Percentiles rank a stretch among this genome's conserved stretches.
Evolutionary conservation across 1,140 invertebrate species (phyloP).

Genomic region (Pseudomyrmex concolor): DNA sequence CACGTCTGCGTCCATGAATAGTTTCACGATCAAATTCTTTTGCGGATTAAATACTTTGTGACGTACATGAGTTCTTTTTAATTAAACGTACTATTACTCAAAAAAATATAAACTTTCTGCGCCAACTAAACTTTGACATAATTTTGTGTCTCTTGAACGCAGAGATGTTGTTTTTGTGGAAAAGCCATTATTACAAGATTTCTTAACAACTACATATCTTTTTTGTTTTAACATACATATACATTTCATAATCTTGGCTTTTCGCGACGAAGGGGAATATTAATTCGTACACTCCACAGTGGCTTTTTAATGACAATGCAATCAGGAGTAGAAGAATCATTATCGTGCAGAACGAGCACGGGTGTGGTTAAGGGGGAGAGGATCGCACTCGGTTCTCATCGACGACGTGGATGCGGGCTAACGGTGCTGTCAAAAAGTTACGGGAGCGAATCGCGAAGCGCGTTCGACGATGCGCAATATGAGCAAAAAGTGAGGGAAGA

Average conservation of each 20-base stretch:
- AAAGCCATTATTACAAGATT: conserved; percentile 40
- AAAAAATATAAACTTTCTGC: background rate
- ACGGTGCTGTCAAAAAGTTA: conserved; percentile 46
- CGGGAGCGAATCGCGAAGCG: conserved; percentile 4
- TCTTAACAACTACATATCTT: background rate
- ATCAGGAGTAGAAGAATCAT: background rate
- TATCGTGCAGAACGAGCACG: conserved; percentile 37
- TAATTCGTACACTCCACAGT: conserved; percentile 12
- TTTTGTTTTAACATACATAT: no score
- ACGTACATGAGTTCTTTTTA: no score
- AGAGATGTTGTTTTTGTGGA: background rate
- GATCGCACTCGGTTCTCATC: background rate
- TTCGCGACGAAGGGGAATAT: background rate
- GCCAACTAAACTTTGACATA: background rate
- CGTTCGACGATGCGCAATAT: conserved; percentile 25
- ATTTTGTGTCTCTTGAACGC: conserved; percentile 3
- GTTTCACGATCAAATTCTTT: background rate
- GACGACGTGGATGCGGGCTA: conserved; percentile 20
- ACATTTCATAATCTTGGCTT: conserved; percentile 19
- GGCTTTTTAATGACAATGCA: conserved; percentile 14
- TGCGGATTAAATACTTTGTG: no score
- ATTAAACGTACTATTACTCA: no score
- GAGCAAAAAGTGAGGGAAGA: background rate
- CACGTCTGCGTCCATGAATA: conserved; percentile 21
- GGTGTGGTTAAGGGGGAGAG: conserved; percentile 13